Evolutionary conservation across 1,140 invertebrate genomes (phyloP).

Genomic region (Sitophilus oryzae): DNA sequence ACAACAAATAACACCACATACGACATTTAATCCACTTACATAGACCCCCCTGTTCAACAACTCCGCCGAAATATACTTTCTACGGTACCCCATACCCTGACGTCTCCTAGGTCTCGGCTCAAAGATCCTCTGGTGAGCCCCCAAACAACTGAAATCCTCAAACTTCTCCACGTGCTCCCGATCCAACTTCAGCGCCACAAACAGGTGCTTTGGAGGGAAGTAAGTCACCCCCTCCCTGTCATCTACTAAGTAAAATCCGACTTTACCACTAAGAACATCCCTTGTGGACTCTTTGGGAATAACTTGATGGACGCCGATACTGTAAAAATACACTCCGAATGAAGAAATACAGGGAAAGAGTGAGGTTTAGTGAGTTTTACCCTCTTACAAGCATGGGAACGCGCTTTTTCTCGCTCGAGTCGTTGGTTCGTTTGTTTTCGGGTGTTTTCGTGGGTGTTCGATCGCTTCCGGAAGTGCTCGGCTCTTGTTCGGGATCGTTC

Average conservation of each 20-base stretch:
- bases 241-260: conserved; percentile 69
- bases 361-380: conserved; percentile 7
- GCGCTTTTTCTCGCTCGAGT: conserved; percentile 9
- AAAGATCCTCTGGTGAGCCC: conserved; percentile 34
- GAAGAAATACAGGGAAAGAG: not conserved
- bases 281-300: conserved; percentile 68
- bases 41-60: conserved; percentile 33
- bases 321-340: conserved; percentile 6
- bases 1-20: not conserved
- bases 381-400: conserved; percentile 20
- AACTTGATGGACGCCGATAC: conserved; percentile 42
- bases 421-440: conserved; percentile 1
- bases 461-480: not conserved
- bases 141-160: conserved; percentile 37
- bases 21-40: conserved; percentile 28
- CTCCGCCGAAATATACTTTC: conserved; percentile 31
- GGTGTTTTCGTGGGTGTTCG: not conserved
- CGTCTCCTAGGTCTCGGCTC: conserved; percentile 21
- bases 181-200: conserved; percentile 60
- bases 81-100: conserved; percentile 29
- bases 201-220: conserved; percentile 69
- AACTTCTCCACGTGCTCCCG: conserved; percentile 55
- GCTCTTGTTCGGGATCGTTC: not conserved
- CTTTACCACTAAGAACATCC: conserved; percentile 66
- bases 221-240: conserved; percentile 63